Percentiles rank a stretch among this genome's conserved stretches.
phyloP scores from a whole-genome alignment of 37 sponge, comb jelly and placozoan genomes.

The Tethya wilhelma region DNA sequence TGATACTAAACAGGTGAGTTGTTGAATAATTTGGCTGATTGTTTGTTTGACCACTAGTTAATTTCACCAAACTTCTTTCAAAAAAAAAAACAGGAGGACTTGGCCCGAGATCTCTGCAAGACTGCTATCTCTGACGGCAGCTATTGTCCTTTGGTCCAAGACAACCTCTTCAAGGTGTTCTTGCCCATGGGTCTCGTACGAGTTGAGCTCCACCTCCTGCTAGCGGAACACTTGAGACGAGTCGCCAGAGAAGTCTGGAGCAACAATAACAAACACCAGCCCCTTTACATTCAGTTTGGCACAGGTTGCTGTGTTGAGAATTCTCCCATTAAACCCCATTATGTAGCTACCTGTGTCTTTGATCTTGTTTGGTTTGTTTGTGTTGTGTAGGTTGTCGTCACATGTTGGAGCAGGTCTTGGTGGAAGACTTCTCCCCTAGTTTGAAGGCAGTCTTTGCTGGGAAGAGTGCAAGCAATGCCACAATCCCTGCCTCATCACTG shows the following conservation, averaged over 20 bases:
- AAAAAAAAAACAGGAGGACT: background rate
- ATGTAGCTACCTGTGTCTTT: background rate
- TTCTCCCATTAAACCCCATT: background rate
- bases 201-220: conserved; percentile 21
- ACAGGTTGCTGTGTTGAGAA: conserved; percentile 1
- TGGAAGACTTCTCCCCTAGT: background rate
- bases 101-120: conserved; percentile 19
- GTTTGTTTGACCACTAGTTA: background rate
- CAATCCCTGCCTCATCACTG: conserved; percentile 3
- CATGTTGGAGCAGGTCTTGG: conserved; percentile 7
- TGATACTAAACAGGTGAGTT: conserved; percentile 1
- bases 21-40: background rate
- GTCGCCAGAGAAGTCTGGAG: background rate
- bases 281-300: conserved; percentile 10
- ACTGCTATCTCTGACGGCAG: conserved; percentile 5
- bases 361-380: no score
- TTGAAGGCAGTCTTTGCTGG: background rate
- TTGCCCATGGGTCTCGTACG: conserved; percentile 7
- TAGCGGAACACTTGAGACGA: conserved; percentile 22
- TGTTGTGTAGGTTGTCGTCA: conserved; percentile 8
- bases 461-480: background rate
- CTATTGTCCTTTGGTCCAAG: conserved; percentile 14
- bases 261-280: conserved; percentile 3
- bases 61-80: background rate
- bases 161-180: background rate